Conservation (phyloP, 2,113 vertebrate genomes). For the mouse (Mus musculus) region GRCm39 chr2:31534501-31535000, state of each 20-base stretch:
- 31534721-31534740: neutral
- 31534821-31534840: neutral
- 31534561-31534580: neutral
- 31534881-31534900: neutral
- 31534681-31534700: neutral
- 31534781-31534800: too few relatives aligned
- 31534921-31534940: neutral
- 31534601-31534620: neutral
- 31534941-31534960: neutral
- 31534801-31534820: neutral
- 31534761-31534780: fast-evolving
- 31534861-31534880: neutral
- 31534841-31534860: neutral
- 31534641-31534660: fast-evolving
- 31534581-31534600: neutral
- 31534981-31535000: neutral
- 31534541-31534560: too few relatives aligned
- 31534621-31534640: neutral
- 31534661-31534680: neutral
- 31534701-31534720: neutral
- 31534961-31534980: neutral
- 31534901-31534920: neutral
- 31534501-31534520: neutral
- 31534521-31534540: neutral
- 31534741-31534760: neutral